Evolutionary conservation across 2,113 vertebrate species (phyloP).

Genomic region (Ahaetulla prasina): DNA sequence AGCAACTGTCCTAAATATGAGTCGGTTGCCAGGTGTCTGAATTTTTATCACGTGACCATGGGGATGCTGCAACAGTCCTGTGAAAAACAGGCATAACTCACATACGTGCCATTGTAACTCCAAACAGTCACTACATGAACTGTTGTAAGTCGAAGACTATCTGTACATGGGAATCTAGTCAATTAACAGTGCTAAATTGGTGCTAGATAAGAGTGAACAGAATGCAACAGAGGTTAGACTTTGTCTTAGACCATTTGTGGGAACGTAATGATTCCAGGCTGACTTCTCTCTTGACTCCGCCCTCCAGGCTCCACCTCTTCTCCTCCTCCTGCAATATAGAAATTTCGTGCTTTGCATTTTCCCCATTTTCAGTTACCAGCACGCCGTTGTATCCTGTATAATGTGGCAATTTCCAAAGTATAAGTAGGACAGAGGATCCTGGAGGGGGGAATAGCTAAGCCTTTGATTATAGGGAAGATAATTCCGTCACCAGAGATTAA

Average conservation of each 20-base stretch:
- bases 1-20: not conserved
- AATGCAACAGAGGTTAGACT: not conserved
- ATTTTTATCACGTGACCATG: not conserved
- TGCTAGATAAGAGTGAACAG: not conserved
- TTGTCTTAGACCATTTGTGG: not conserved
- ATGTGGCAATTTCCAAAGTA: constrained; percentile 60
- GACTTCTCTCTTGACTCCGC: not conserved
- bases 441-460: constrained; percentile 60
- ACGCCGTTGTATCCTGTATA: constrained; percentile 61
- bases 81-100: not conserved
- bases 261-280: not conserved
- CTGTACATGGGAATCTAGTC: not conserved
- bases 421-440: constrained; percentile 66
- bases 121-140: not conserved
- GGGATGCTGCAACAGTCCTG: not conserved
- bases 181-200: not conserved
- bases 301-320: not conserved
- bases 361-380: constrained; percentile 50
- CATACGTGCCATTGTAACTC: not conserved
- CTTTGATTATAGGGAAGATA: constrained; percentile 66
- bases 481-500: constrained; percentile 68
- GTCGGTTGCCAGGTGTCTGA: not conserved
- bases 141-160: not conserved
- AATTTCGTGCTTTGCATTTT: constrained; percentile 52
- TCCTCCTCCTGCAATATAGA: not conserved